These are phyloP conservation scores for Labeo catla DNA, from an alignment of 2,113 vertebrate species.

Conservation along the genomic window DNA sequence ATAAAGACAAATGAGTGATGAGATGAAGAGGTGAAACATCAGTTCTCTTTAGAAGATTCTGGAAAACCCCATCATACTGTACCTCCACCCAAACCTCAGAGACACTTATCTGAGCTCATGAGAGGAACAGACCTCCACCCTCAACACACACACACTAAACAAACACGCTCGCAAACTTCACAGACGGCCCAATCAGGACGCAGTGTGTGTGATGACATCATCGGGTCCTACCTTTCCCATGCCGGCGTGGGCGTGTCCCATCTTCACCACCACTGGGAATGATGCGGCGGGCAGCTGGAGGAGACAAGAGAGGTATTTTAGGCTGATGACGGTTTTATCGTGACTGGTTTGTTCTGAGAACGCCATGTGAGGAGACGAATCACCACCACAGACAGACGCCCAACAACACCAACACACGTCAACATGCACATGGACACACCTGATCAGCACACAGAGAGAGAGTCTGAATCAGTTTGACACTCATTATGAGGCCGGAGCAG, in stretches of 20 bases:
- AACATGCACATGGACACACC: not conserved
- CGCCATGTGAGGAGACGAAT: not conserved
- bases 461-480: not conserved
- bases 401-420: not conserved
- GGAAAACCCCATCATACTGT: not conserved
- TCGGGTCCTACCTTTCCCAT: constrained; percentile 88
- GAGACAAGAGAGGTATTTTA: constrained; percentile 54
- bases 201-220: constrained; percentile 37
- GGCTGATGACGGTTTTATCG: constrained; percentile 13
- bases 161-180: not conserved
- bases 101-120: not conserved
- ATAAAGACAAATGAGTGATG: not conserved
- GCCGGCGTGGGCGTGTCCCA: constrained; percentile 91
- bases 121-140: not conserved
- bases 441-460: not conserved
- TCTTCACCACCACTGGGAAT: constrained; percentile 91
- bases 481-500: not conserved
- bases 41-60: not conserved
- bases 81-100: constrained; percentile 3
- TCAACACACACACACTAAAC: not conserved
- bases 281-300: constrained; percentile 69
- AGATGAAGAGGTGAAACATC: not conserved
- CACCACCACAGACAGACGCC: not conserved
- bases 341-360: constrained; percentile 23
- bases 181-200: not conserved